phyloP scores from a whole-genome alignment of 2,888 invertebrate species.

The Volucella zonaria region DNA sequence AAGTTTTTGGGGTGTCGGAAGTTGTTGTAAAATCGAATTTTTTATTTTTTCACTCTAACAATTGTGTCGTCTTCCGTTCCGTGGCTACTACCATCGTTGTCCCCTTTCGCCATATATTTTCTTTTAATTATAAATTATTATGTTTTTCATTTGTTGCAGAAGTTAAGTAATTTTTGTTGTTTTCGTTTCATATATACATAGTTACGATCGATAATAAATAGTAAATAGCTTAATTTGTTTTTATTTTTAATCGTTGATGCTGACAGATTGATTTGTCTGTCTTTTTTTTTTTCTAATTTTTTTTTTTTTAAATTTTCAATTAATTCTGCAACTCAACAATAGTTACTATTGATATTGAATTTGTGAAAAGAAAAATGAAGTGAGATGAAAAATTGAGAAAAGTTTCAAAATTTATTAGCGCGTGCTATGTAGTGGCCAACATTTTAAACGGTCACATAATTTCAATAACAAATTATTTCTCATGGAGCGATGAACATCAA shows the following conservation, averaged over 20 bases:
- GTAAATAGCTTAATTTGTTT: no score
- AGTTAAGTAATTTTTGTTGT: no score
- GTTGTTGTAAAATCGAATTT: neutral
- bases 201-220: no score
- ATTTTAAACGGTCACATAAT: slow-evolving; percentile 28
- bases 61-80: no score
- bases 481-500: slow-evolving; percentile 22
- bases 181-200: no score
- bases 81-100: no score
- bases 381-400: slow-evolving; percentile 1
- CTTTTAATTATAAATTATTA: no score
- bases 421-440: slow-evolving; percentile 32
- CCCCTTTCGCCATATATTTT: no score
- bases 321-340: neutral
- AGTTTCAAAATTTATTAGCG: slow-evolving; percentile 25
- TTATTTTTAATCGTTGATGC: no score
- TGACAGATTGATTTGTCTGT: neutral
- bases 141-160: no score
- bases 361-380: slow-evolving; percentile 16
- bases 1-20: neutral
- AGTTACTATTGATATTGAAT: neutral
- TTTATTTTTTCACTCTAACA: neutral
- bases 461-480: slow-evolving; percentile 16
- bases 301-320: neutral
- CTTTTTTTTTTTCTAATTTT: neutral